Base-by-base conservation (phyloP, 2,113 vertebrate species). In the Zosterops hypoxanthus region DNA sequence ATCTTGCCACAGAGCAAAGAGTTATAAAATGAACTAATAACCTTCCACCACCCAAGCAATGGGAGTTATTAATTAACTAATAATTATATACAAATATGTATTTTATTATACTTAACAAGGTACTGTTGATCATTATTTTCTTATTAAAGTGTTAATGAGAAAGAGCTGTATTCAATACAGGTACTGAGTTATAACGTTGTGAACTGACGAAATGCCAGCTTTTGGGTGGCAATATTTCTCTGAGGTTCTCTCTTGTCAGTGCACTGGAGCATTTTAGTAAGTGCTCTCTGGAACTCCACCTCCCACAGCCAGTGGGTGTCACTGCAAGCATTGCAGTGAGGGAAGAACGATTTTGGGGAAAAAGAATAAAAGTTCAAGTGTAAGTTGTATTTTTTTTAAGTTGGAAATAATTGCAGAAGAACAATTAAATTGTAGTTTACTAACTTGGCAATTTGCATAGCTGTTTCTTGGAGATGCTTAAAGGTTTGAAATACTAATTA, bases 291-390 rank as follows among this genome's bases (percentile, higher is more conserved):
- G 12, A 71, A 36, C n/a, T 59, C 8, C 5, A 12, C 80, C 46
- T 44, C 44, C 46, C 18, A 8, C 26, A 53, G 50, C 94, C 98
- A 96, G 84, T 26, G 49, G 95, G 95, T 93, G 94, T 90, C 84
- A 42, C 95, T 91, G 93, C 90, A 82, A 52, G 39, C 85, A 70
- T 61, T 86, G 49, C 19, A 44, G 88, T 65, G 82, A 86, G 47
- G 52, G 49, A 53, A 76, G 59, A 72, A 42, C 2, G 7, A 6
- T 61, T 88, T 14, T 14, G 41, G 59, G 25, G 22, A 68, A 56
- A 42, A 76, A 49, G 16, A 29, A 33, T 28, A 28, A 64, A 64
- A 76, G 29, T 22, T 69, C 36, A 90, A 57, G 23, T 78, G 42
- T 79, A 50, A 21, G 24, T 22, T 56, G 44, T 15, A 28, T 24